These are phyloP conservation scores for Phoenicopterus ruber DNA, from an alignment of 2,113 vertebrate genomes.

Conservation along the genomic window DNA sequence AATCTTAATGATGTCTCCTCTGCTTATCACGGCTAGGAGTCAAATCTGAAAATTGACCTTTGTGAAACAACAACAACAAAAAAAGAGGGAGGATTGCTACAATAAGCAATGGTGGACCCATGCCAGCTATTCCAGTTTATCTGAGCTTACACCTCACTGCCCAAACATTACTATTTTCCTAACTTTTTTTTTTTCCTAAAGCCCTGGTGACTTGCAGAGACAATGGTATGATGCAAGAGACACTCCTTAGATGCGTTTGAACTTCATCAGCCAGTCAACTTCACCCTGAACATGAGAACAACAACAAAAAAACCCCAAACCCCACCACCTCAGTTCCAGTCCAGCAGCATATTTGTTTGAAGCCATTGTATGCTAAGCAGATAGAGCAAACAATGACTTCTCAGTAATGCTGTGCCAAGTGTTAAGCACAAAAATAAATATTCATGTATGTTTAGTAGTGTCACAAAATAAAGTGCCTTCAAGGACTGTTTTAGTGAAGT, in stretches of 20 bases:
- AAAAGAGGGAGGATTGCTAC: neutral
- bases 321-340: neutral
- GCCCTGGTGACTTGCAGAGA: neutral
- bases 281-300: neutral
- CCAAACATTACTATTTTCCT: neutral
- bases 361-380: neutral
- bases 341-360: neutral
- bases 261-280: neutral
- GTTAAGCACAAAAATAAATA: neutral
- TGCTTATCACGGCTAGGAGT: neutral
- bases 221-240: neutral
- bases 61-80: neutral
- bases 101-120: neutral
- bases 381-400: neutral
- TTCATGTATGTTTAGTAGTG: neutral
- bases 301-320: neutral
- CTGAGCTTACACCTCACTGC: neutral
- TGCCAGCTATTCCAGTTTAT: neutral
- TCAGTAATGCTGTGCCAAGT: neutral
- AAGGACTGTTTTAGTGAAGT: neutral
- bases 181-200: neutral
- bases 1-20: neutral
- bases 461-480: neutral
- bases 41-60: neutral
- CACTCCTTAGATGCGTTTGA: neutral